Evolutionary conservation across 2,113 vertebrate genomes (phyloP).

Genomic region (Calyptommatus sinebrachiatus): DNA sequence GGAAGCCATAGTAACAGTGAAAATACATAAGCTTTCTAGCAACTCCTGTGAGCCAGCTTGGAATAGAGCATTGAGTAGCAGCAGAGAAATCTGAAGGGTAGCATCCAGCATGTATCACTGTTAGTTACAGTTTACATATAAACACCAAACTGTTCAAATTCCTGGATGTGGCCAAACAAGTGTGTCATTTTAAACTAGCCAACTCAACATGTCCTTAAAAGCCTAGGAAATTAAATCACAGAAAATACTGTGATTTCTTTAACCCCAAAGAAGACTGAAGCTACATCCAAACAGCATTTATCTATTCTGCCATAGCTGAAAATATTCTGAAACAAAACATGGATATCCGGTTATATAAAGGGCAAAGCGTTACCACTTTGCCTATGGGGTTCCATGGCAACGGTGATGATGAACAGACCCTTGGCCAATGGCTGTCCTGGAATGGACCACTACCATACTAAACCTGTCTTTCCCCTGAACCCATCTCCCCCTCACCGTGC

Average conservation of each 20-base stretch:
- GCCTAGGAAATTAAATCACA: slow-evolving; percentile 46
- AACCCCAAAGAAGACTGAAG: slow-evolving; percentile 31
- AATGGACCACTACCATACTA: no score
- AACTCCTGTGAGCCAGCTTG: slow-evolving; percentile 18
- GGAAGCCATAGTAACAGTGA: slow-evolving; percentile 42
- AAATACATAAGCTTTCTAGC: slow-evolving; percentile 39
- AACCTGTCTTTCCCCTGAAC: no score
- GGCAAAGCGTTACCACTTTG: no score
- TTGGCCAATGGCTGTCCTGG: no score
- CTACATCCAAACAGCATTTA: neutral
- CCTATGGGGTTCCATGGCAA: neutral
- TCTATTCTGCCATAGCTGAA: no score
- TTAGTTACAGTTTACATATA: slow-evolving; percentile 21
- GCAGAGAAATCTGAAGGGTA: slow-evolving; percentile 29
- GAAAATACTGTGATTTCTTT: slow-evolving; percentile 34
- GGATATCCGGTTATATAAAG: no score
- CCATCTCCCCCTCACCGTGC: no score
- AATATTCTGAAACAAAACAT: no score
- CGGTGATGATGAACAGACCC: no score
- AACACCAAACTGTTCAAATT: slow-evolving; percentile 26
- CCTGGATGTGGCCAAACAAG: slow-evolving; percentile 23
- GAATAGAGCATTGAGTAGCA: slow-evolving; percentile 12
- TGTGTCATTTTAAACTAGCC: slow-evolving; percentile 22
- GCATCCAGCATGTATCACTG: slow-evolving; percentile 5
- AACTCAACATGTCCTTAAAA: slow-evolving; percentile 43